phyloP scores from a whole-genome alignment of 1,140 invertebrate genomes.

The Panagrolaimus sp. region DNA sequence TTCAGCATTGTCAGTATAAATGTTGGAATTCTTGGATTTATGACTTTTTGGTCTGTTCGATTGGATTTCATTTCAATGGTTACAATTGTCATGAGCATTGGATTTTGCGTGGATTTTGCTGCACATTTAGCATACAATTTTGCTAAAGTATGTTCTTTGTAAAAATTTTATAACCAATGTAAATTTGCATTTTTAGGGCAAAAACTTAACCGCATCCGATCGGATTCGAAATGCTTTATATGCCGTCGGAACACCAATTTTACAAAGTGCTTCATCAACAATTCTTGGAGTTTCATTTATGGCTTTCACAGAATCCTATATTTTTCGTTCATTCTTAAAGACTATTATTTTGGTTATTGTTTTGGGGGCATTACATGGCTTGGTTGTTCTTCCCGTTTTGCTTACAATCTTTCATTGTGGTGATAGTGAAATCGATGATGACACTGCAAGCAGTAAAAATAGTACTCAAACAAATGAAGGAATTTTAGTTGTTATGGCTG shows the following conservation, averaged over 20 bases:
- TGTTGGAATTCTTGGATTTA: constrained; percentile 86
- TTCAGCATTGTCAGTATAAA: constrained; percentile 94
- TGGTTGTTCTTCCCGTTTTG: constrained; percentile 68
- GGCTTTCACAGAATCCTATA: constrained; percentile 82
- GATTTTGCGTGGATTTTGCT: constrained; percentile 93
- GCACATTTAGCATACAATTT: constrained; percentile 94
- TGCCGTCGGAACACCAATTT: constrained; percentile 78
- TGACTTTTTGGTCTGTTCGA: constrained; percentile 89
- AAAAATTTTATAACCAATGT: constrained; percentile 62
- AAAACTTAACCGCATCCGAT: constrained; percentile 61
- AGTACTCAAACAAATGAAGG: neutral
- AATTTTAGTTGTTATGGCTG: neutral
- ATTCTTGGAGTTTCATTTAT: constrained; percentile 82
- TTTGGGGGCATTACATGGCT: constrained; percentile 64
- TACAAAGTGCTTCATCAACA: constrained; percentile 85
- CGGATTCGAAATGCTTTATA: constrained; percentile 75
- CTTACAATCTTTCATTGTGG: constrained; percentile 65
- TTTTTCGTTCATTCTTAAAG: constrained; percentile 96
- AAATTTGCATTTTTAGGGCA: constrained; percentile 64
- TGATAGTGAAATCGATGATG: constrained; percentile 12
- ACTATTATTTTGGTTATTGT: constrained; percentile 91
- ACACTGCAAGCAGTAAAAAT: neutral
- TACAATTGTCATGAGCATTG: constrained; percentile 91
- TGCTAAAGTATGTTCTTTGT: constrained; percentile 64
- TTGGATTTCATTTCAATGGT: constrained; percentile 97